Conservation (phyloP, 2,888 invertebrate species). For the Acrocyrtus sp. region DNA sequence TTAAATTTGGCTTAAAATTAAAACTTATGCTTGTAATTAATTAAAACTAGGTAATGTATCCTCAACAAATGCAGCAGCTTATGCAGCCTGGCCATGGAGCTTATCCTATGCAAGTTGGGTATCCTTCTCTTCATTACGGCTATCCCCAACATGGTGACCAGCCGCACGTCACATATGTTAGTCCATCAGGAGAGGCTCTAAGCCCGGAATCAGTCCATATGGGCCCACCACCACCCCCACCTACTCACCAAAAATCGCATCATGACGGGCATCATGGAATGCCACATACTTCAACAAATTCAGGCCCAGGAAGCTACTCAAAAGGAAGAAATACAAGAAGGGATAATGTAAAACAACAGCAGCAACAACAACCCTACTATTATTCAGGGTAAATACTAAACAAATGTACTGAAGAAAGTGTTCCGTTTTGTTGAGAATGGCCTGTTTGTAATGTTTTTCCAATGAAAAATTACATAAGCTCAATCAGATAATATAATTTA, state of each 20-base stretch:
- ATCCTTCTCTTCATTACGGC: slow-evolving; percentile 49
- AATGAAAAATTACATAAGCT: too few species aligned
- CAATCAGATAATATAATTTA: not conserved
- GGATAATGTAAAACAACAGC: slow-evolving; percentile 44
- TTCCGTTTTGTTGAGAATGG: too few species aligned
- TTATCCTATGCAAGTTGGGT: slow-evolving; percentile 39
- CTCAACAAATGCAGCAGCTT: slow-evolving; percentile 54
- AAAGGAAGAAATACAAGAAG: slow-evolving; percentile 31
- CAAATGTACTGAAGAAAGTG: not conserved
- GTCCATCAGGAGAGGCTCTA: slow-evolving; percentile 27
- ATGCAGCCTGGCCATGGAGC: slow-evolving; percentile 44
- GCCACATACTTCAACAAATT: slow-evolving; percentile 30
- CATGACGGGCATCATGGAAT: slow-evolving; percentile 52
- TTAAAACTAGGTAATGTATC: slow-evolving; percentile 50
- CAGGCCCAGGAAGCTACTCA: slow-evolving; percentile 34
- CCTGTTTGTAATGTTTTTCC: too few species aligned
- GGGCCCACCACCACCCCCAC: slow-evolving; percentile 21
- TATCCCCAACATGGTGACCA: slow-evolving; percentile 51
- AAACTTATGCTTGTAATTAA: too few species aligned
- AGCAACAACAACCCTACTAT: slow-evolving; percentile 45
- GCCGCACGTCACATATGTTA: slow-evolving; percentile 49
- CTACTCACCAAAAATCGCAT: slow-evolving; percentile 50
- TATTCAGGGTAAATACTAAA: slow-evolving; percentile 34
- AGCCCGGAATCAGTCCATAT: slow-evolving; percentile 48
- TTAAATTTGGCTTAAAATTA: too few species aligned